phyloP scores from a whole-genome alignment of 2,113 vertebrate species.

The Gopherus evgoodei region DNA sequence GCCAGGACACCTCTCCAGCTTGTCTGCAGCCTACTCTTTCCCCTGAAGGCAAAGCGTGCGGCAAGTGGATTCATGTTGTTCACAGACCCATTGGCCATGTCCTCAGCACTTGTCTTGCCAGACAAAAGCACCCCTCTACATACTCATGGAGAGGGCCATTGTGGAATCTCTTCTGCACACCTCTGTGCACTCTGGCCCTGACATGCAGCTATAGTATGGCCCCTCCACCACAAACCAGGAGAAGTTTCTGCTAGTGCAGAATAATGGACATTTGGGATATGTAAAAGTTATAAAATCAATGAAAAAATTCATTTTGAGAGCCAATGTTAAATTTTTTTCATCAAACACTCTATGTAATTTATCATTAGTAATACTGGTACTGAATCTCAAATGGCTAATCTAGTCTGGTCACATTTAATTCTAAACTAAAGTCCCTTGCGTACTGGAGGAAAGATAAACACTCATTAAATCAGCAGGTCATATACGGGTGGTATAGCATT shows the following conservation, averaged over 20 bases:
- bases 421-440: background rate
- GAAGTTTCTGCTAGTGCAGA: background rate
- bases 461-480: background rate
- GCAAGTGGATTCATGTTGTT: too few species aligned
- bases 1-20: too few species aligned
- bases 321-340: background rate
- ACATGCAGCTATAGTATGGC: fast-evolving
- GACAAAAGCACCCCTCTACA: too few species aligned
- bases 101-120: too few species aligned
- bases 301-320: background rate
- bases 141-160: background rate
- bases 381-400: background rate
- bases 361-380: background rate
- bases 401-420: background rate
- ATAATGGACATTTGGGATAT: background rate
- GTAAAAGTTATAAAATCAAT: background rate
- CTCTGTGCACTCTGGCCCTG: background rate
- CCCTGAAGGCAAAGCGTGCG: too few species aligned
- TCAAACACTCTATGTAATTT: background rate
- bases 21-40: too few species aligned
- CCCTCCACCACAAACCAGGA: background rate
- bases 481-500: constrained; percentile 56
- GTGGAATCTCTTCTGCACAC: background rate
- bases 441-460: background rate
- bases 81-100: too few species aligned